Evolutionary conservation across 2,888 invertebrate species (phyloP).

Genomic region (Tethea ocularis): DNA sequence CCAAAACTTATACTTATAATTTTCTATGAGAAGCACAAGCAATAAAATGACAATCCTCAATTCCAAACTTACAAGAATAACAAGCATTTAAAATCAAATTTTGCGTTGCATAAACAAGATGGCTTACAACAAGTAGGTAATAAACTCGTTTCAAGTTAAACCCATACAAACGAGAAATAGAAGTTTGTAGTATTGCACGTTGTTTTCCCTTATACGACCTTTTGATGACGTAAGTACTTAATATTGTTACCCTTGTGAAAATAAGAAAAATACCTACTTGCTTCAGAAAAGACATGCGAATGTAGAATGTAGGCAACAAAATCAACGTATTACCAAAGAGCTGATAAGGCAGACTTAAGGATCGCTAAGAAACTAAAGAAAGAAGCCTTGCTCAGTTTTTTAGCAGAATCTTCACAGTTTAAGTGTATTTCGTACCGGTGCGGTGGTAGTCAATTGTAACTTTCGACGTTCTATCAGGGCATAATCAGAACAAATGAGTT

Average conservation of each 20-base stretch:
- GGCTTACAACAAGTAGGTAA: background rate
- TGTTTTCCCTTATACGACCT: constrained; percentile 1
- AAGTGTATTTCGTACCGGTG: no score
- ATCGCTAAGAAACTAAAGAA: no score
- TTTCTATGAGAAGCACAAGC: no score
- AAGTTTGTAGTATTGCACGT: background rate
- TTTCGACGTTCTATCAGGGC: no score
- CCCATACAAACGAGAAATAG: background rate
- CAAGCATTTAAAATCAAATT: background rate
- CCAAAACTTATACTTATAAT: no score
- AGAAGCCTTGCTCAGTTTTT: no score
- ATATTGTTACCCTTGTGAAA: constrained; percentile 12
- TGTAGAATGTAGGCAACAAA: no score
- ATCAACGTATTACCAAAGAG: no score
- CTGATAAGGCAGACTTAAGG: no score
- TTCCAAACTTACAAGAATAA: background rate
- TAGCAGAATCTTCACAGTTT: no score
- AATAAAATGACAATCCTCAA: background rate
- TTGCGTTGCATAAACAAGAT: background rate
- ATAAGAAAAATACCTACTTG: background rate
- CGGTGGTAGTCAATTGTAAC: no score
- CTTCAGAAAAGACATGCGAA: background rate
- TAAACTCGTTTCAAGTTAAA: background rate
- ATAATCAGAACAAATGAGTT: no score
- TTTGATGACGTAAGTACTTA: constrained; percentile 18